Conservation (phyloP, 2,113 vertebrate species). For the Podarcis raffonei region DNA sequence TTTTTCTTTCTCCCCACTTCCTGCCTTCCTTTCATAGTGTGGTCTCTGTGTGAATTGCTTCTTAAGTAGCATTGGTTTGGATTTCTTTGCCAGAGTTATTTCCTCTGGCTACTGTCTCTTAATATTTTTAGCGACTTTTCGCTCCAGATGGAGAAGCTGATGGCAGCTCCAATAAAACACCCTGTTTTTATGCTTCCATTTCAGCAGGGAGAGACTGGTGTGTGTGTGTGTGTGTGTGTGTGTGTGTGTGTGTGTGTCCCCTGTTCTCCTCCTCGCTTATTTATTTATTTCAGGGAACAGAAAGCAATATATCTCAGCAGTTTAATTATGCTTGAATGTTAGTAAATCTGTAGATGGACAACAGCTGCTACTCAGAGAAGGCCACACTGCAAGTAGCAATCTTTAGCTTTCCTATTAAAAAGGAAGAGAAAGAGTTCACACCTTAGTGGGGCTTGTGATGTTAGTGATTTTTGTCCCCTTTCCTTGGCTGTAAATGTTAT, state of each 20-base stretch:
- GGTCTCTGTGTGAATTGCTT: neutral
- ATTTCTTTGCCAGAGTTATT: slow-evolving; percentile 8
- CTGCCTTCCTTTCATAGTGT: neutral
- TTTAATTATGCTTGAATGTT: slow-evolving; percentile 52
- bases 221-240: no score
- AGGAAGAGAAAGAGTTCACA: slow-evolving; percentile 13
- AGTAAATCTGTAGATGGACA: slow-evolving; percentile 29
- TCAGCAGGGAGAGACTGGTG: neutral
- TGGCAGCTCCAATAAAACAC: slow-evolving; percentile 32
- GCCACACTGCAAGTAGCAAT: neutral
- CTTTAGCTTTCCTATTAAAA: slow-evolving; percentile 23
- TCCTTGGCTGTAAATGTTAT: slow-evolving; percentile 41
- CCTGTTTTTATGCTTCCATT: slow-evolving; percentile 21
- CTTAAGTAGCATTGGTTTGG: neutral
- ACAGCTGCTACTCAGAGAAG: slow-evolving; percentile 24
- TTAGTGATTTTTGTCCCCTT: slow-evolving; percentile 30
- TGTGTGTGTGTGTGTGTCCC: no score
- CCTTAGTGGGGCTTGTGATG: slow-evolving; percentile 17
- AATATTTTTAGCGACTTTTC: slow-evolving; percentile 33
- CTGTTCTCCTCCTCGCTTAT: neutral
- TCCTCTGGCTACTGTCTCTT: slow-evolving; percentile 14
- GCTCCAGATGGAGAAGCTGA: slow-evolving; percentile 12
- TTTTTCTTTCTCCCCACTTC: neutral
- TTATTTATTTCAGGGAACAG: slow-evolving; percentile 31
- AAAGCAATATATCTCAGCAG: slow-evolving; percentile 24